A percentile compares a stretch with the other conserved stretches of the same genome.
Conservation (phyloP, 2,888 invertebrate species). For the Margaritifera margaritifera region DNA sequence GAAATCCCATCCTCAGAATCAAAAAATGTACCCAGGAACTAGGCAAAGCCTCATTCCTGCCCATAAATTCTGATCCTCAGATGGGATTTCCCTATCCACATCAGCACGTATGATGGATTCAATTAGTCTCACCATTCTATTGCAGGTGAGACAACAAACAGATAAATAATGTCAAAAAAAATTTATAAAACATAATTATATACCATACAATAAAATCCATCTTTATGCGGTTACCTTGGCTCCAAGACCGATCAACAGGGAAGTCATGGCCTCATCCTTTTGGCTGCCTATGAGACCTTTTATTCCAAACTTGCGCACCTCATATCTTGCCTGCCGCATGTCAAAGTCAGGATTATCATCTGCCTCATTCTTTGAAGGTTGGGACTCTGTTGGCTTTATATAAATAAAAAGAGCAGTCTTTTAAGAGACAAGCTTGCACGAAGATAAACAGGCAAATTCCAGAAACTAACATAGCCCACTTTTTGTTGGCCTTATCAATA, state of each 20-base stretch:
- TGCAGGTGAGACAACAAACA: background rate
- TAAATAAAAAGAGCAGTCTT: no score
- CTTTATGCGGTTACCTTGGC: constrained; percentile 76
- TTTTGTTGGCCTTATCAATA: no score
- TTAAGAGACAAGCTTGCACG: no score
- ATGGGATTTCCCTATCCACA: no score
- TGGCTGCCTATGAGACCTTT: constrained; percentile 82
- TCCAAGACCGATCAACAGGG: constrained; percentile 85
- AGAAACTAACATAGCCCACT: no score
- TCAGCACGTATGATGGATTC: no score
- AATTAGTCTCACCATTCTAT: background rate
- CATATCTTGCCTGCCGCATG: constrained; percentile 84
- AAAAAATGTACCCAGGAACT: no score
- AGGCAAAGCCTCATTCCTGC: no score
- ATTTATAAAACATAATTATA: background rate
- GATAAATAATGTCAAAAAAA: background rate
- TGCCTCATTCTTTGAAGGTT: background rate
- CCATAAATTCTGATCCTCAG: no score
- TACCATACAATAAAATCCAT: background rate
- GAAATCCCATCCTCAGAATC: no score
- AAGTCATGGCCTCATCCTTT: constrained; percentile 85
- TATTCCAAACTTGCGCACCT: constrained; percentile 89
- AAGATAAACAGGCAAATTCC: no score
- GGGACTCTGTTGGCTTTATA: background rate
- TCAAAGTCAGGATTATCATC: constrained; percentile 74